phyloP scores from a whole-genome alignment of 2,113 vertebrate species.

The Rhinopomastus cyanomelas region DNA sequence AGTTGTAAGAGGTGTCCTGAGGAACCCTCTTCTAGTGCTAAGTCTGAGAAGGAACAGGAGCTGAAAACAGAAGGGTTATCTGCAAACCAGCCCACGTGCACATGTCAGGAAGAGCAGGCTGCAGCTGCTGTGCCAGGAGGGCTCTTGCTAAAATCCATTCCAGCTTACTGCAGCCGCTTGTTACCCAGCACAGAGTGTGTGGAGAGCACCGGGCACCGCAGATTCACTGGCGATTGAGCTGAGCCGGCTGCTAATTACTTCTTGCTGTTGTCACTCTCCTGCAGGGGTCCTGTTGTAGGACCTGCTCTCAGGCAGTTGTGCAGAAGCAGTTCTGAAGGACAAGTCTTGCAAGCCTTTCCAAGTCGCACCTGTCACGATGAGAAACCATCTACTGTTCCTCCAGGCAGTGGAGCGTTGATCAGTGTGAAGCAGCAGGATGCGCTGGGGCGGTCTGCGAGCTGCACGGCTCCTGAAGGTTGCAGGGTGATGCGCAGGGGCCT shows the following conservation, averaged over 20 bases:
- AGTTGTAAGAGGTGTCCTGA: neutral
- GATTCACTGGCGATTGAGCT: constrained; percentile 6
- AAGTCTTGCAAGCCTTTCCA: neutral
- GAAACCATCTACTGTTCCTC: neutral
- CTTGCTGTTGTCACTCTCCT: neutral
- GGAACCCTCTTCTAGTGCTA: neutral
- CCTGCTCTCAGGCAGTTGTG: neutral
- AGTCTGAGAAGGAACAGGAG: neutral
- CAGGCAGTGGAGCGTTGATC: neutral
- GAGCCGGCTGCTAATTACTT: constrained; percentile 2
- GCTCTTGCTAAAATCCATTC: no score
- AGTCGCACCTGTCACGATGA: neutral
- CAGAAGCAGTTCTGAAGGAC: neutral
- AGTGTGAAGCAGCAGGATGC: neutral
- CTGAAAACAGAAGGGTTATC: neutral
- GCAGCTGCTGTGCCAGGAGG: constrained; percentile 21
- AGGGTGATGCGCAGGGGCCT: neutral
- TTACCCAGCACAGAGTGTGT: neutral
- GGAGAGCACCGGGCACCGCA: neutral
- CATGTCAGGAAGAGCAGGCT: neutral
- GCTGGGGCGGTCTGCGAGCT: neutral
- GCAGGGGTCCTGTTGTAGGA: neutral
- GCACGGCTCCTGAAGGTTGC: neutral
- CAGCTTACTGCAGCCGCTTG: neutral
- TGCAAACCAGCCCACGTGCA: neutral